A percentile compares a stretch with the other conserved stretches of the same genome.
Evolutionary conservation across 2,113 vertebrate genomes (phyloP).

Genomic region (Periophthalmodon schlosseri): DNA sequence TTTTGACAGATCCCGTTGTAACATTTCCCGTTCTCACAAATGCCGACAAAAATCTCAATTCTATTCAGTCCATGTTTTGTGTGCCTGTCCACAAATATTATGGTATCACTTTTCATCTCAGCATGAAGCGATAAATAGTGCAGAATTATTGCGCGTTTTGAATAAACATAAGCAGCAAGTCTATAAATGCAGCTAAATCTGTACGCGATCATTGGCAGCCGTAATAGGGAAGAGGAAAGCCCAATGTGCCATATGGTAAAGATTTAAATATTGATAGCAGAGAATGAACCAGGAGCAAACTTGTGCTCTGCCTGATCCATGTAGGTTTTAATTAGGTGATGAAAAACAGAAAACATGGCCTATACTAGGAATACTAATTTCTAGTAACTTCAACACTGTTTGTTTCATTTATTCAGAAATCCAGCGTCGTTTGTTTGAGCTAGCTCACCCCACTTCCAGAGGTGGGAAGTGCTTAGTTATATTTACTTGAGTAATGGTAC

Average conservation of each 20-base stretch:
- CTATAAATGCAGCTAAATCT: not conserved
- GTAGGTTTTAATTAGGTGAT: not conserved
- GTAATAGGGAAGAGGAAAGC: not conserved
- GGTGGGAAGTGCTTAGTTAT: too few species aligned
- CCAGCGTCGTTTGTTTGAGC: not conserved
- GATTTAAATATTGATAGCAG: not conserved
- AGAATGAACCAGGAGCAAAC: not conserved
- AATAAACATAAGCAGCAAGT: not conserved
- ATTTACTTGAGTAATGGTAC: too few species aligned
- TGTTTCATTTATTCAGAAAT: not conserved
- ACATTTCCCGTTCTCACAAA: not conserved
- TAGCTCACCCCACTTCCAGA: not conserved
- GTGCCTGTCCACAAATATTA: not conserved
- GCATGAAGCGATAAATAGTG: not conserved
- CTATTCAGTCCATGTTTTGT: not conserved
- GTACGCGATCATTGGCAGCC: not conserved
- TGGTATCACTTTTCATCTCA: not conserved
- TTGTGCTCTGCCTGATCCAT: not conserved
- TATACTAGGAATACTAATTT: not conserved
- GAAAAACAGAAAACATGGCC: not conserved
- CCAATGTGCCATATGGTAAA: not conserved
- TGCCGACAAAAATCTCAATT: not conserved
- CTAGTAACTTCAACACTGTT: not conserved
- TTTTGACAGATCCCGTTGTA: not conserved
- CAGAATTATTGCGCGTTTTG: not conserved